Evolutionary conservation across 2,797 vertebrate genomes (phyloP), one percentile per base, ranked within the genome.

Genomic region (Sebastes paucispinis): DNA sequence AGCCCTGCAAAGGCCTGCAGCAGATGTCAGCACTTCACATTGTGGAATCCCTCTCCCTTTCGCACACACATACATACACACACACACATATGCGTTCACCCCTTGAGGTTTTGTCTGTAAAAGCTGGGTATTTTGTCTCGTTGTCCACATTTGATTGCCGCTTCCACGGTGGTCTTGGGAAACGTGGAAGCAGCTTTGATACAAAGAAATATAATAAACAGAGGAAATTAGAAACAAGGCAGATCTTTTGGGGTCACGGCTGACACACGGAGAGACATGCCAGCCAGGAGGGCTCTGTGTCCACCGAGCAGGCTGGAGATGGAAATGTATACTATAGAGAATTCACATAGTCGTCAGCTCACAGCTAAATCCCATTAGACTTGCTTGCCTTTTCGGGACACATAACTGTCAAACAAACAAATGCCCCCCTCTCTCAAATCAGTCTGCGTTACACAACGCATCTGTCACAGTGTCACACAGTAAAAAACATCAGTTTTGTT

Each of bases 21-120:
- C 95, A 95, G 94, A 96, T 96, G 95, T 96, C 95, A 96, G 91
- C 95, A 95, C 95, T 94, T 94, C 93, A 91, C 92, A 88, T 83
- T 89, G 92, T 89, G 94, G 94, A 95, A 94, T 94, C 91, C 89
- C 89, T 91, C 81, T 91, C 79, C 77, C 73, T 82, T 69, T 77
- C 55, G 13, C 81, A 72, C 69, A 76, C 64, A 77, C 77, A 64
- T 60, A 77, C 55, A 43, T 73, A 80, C 16, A 74, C 79, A 82
- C 82, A 82, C 16, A 73, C 82, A 83, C 83, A 83, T 81, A 81
- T 82, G 62, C 85, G 55, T 59, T 87, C 88, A 83, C 87, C 83
- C 82, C 87, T 85, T 71, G 79, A 91, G 92, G 92, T 91, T 95
- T 91, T 90, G 93, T 92, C 91, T 90, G 90, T 88, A 84, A 91